Evolutionary conservation across 2,888 invertebrate genomes (phyloP).

Genomic region (Andrena bucephala): DNA sequence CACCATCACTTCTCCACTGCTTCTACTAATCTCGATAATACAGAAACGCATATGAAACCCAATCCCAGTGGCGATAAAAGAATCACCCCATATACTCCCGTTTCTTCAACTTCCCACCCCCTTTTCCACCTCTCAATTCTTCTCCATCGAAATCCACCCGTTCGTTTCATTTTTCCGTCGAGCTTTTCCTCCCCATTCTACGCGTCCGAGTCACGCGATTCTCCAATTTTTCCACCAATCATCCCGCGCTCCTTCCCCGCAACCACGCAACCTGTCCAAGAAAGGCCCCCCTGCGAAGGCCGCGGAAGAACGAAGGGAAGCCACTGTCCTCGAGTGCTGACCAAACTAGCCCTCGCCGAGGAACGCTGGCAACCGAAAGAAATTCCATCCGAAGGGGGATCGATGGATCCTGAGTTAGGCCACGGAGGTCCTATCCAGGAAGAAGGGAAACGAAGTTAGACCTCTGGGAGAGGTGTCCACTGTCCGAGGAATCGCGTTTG

Average conservation of each 20-base stretch:
- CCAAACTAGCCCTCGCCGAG: background rate
- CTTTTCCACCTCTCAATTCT: conserved; percentile 4
- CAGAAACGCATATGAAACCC: too few relatives aligned
- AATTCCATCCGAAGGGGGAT: conserved; percentile 42
- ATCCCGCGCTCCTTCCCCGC: background rate
- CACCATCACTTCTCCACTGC: too few relatives aligned
- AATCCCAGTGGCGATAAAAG: background rate
- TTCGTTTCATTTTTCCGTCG: conserved; percentile 5
- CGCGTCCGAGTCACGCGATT: conserved; percentile 17
- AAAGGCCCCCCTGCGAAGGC: background rate
- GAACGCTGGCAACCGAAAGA: conserved; percentile 7
- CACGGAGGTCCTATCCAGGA: conserved; percentile 30
- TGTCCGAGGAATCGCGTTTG: conserved; percentile 37
- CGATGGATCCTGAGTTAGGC: conserved; percentile 23
- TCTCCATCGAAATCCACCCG: conserved; percentile 3
- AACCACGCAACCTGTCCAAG: background rate
- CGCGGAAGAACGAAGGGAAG: background rate
- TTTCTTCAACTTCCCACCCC: background rate
- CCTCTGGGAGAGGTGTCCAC: background rate
- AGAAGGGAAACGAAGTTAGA: conserved; percentile 37
- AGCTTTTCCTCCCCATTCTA: background rate
- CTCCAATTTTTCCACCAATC: conserved; percentile 23
- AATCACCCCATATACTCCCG: background rate
- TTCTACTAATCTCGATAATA: too few relatives aligned
- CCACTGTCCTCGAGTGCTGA: background rate